Evolutionary conservation across 2,888 invertebrate species (phyloP).

Genomic region (Andrena haemorrhoa): DNA sequence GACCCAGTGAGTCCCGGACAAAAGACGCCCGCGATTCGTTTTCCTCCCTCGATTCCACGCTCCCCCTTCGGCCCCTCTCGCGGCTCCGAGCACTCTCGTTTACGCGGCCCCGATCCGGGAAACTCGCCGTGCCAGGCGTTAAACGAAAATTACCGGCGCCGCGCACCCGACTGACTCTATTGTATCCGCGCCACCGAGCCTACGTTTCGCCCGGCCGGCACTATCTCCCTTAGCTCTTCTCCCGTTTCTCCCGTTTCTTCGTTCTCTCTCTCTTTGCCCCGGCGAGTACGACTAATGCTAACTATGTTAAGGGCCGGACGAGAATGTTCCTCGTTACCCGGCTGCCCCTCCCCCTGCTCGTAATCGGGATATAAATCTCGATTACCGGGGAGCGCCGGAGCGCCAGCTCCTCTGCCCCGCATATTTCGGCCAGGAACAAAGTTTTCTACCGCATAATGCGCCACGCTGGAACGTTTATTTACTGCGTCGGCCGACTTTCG

Average conservation of each 20-base stretch:
- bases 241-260: conserved; percentile 8
- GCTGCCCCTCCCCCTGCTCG: conserved; percentile 50
- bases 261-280: conserved; percentile 41
- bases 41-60: neutral
- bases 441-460: conserved; percentile 65
- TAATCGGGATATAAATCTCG: conserved; percentile 71
- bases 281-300: conserved; percentile 68
- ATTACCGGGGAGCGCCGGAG: conserved; percentile 51
- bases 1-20: conserved; percentile 43
- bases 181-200: conserved; percentile 8
- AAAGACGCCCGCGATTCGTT: conserved; percentile 12
- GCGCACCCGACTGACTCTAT: conserved; percentile 4
- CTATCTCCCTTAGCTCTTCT: neutral
- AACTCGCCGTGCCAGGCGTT: neutral
- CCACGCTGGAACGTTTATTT: conserved; percentile 65
- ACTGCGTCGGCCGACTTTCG: conserved; percentile 61
- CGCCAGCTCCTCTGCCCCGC: conserved; percentile 42
- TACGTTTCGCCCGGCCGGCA: conserved; percentile 12
- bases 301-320: conserved; percentile 68
- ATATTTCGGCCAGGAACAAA: conserved; percentile 63
- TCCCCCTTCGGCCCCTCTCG: neutral
- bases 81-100: no score
- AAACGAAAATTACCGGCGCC: conserved; percentile 21
- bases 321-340: conserved; percentile 69
- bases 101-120: neutral